Evolutionary conservation across 2,113 vertebrate genomes (phyloP), one percentile per base, ranked within the genome.

Genomic region (Sylvilagus bachmani): DNA sequence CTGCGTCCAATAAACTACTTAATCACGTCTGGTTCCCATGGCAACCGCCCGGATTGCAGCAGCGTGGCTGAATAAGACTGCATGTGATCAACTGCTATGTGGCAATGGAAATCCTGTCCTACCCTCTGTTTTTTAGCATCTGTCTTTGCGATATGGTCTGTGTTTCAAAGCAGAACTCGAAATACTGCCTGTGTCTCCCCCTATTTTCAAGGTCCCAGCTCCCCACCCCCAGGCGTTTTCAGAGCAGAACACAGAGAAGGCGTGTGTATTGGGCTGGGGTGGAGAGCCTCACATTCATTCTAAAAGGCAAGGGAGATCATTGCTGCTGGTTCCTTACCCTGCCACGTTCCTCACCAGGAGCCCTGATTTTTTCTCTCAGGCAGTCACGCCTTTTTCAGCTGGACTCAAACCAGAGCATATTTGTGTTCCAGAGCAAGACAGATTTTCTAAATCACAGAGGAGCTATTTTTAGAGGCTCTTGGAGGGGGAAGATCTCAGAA

Each of bases 391-490:
- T 73, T 90, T 94, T 96, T 91, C 81, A 86, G 51, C 89, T 86
- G 74, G 90, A 85, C 51, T 92, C 73, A 69, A 84, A 92, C 93
- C 82, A 93, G 89, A 94, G 91, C n/a, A 36, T 93, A 38, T 97
- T 79, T 80, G 70, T 81, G 49, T 82, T 91, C 84, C 92, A 70
- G 61, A 86, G 49, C 67, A 94, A 92, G 22, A 58, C n/a, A 93
- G 74, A 83, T 79, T 93, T 92, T 77, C 53, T 92, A 91, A 97
- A 75, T 62, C 80, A 94, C 55, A 82, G 62, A 81, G 89, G 78
- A 92, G 58, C 66, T 96, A 94, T 95, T 97, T 96, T 96, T 94
- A 94, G 93, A 87, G 83, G 87, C n/a, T 77, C 82, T 96, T 2
- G 1, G 24, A 94, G 22, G 12, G 51, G 31, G 51, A 93, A 87